Evolutionary conservation across 2,113 vertebrate species (phyloP).

Genomic region (Perognathus longimembris): DNA sequence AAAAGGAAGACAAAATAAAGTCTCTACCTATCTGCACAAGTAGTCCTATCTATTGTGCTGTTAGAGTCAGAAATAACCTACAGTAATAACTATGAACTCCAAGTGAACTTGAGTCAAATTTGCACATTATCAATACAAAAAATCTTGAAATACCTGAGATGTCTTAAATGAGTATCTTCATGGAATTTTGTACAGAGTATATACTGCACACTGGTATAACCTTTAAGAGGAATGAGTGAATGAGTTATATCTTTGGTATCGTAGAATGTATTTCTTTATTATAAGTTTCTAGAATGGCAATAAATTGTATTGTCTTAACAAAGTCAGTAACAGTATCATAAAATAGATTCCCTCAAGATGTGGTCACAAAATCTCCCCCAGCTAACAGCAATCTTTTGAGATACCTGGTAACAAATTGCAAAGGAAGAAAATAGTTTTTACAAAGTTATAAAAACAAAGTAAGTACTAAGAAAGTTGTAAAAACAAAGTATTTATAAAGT

Average conservation of each 20-base stretch:
- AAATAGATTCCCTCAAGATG: neutral
- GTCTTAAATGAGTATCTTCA: neutral
- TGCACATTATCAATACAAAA: neutral
- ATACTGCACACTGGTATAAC: neutral
- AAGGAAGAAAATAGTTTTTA: too few species aligned
- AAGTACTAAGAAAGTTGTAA: neutral
- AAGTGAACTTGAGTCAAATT: neutral
- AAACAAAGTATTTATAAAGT: neutral
- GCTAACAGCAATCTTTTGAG: neutral
- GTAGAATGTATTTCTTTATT: neutral
- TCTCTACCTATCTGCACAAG: neutral
- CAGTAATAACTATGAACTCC: neutral
- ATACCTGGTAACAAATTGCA: neutral
- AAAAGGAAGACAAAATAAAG: neutral
- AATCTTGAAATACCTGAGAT: neutral
- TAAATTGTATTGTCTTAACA: neutral
- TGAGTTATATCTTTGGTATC: neutral
- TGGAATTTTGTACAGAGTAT: neutral
- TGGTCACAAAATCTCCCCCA: neutral
- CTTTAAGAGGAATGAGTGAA: neutral
- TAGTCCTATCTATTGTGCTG: neutral
- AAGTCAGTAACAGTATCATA: neutral
- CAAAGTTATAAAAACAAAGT: neutral
- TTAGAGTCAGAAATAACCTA: neutral
- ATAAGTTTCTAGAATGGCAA: neutral